phyloP scores from a whole-genome alignment of 2,797 vertebrate genomes.

The Neosilurus hyrtlii region DNA sequence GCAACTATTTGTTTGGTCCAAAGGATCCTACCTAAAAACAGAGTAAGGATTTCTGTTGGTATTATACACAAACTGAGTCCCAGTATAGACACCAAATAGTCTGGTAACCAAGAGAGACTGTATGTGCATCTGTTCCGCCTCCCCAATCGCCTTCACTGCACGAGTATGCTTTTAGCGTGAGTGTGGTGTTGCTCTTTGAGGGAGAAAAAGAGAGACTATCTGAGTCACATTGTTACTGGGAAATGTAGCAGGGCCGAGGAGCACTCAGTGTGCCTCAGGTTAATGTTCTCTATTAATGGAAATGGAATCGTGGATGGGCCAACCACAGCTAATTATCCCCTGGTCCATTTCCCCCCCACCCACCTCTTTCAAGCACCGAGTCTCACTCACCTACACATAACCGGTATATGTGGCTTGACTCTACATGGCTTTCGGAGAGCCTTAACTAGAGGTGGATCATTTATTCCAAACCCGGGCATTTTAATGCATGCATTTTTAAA shows the following conservation, averaged over 20 bases:
- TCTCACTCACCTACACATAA: conserved; percentile 52
- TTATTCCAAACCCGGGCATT: conserved; percentile 9
- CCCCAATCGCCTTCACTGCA: conserved; percentile 15
- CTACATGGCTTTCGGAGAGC: conserved; percentile 23
- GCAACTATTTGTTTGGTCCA: neutral
- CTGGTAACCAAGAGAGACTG: conserved; percentile 25
- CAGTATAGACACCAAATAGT: conserved; percentile 18
- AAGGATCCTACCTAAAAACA: neutral
- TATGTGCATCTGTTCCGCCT: conserved; percentile 38
- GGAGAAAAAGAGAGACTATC: conserved; percentile 48
- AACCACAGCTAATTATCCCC: conserved; percentile 77
- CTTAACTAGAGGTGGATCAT: conserved; percentile 28
- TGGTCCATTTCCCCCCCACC: conserved; percentile 70
- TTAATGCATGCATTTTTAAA: neutral
- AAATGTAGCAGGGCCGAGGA: conserved; percentile 71
- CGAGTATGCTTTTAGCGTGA: conserved; percentile 57
- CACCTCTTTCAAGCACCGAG: conserved; percentile 34
- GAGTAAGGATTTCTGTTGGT: neutral
- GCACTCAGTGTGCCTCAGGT: conserved; percentile 77
- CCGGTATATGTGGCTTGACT: conserved; percentile 36
- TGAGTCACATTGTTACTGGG: conserved; percentile 75
- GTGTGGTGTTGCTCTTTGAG: conserved; percentile 64
- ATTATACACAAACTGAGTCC: neutral
- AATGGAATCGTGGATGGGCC: conserved; percentile 69
- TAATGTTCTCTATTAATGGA: conserved; percentile 84